Conservation (phyloP, 64 coral and sea anemone species). For the Pachyseris speciosa region DNA sequence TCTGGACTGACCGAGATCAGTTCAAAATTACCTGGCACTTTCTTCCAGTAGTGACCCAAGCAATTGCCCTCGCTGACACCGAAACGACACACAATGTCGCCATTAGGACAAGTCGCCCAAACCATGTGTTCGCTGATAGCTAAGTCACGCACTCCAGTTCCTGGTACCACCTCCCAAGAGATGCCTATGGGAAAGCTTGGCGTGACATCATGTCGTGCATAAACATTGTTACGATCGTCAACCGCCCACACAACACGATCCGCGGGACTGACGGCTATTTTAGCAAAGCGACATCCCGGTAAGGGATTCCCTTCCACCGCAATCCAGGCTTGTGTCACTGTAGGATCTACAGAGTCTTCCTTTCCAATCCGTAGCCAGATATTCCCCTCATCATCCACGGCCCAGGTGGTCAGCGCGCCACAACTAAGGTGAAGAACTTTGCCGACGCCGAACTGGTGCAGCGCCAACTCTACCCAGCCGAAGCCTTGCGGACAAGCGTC, state of each 20-base stretch:
- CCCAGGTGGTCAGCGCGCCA: constrained; percentile 93
- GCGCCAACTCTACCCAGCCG: constrained; percentile 60
- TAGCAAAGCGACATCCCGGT: constrained; percentile 66
- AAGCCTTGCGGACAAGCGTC: constrained; percentile 85
- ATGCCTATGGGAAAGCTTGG: constrained; percentile 82
- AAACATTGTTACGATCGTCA: constrained; percentile 86
- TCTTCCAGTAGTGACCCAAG: constrained; percentile 97
- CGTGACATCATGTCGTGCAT: constrained; percentile 79
- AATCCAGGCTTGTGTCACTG: constrained; percentile 82
- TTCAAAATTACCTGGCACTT: constrained; percentile 94
- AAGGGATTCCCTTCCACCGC: constrained; percentile 70
- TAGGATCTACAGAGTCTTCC: constrained; percentile 53
- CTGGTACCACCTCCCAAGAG: constrained; percentile 76
- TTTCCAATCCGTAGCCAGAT: constrained; percentile 91
- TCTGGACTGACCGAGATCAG: constrained; percentile 87
- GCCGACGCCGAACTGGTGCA: constrained; percentile 64
- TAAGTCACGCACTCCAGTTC: constrained; percentile 73
- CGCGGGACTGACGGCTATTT: constrained; percentile 80
- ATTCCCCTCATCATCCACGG: constrained; percentile 79
- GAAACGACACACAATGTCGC: constrained; percentile 91
- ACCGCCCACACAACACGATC: constrained; percentile 93
- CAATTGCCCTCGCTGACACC: constrained; percentile 81
- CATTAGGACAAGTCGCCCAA: constrained; percentile 85
- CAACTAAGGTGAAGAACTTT: constrained; percentile 88
- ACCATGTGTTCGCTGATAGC: constrained; percentile 84